These are phyloP conservation scores for Nycteola revayana DNA, from an alignment of 2,888 invertebrate species.

Conservation along the genomic window DNA sequence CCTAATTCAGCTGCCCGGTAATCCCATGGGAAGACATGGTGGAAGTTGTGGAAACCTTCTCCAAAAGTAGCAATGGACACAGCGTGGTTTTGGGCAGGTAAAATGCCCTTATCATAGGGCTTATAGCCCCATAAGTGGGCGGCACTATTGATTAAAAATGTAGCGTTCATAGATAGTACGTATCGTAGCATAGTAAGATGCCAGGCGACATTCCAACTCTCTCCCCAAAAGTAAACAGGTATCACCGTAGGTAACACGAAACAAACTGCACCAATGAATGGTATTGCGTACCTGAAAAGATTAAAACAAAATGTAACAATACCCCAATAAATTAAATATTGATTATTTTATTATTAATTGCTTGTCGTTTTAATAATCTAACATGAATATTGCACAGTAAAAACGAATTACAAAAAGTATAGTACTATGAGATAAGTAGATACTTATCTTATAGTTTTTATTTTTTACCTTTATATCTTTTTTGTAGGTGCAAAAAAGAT, in stretches of 20 bases:
- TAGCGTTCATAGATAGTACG: conserved; percentile 74
- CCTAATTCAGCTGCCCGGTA: conserved; percentile 50
- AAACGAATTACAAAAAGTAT: too few species aligned
- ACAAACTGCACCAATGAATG: conserved; percentile 39
- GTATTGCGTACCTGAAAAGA: conserved; percentile 22
- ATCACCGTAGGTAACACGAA: conserved; percentile 73
- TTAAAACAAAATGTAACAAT: too few species aligned
- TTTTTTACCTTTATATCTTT: too few species aligned
- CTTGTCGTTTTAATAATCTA: too few species aligned
- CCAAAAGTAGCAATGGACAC: conserved; percentile 41
- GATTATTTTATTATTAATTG: too few species aligned
- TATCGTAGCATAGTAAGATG: conserved; percentile 75
- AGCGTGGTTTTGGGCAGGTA: conserved; percentile 33
- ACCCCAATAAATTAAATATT: too few species aligned
- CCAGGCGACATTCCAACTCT: conserved; percentile 59
- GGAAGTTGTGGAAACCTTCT: conserved; percentile 57
- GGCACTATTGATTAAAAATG: conserved; percentile 84
- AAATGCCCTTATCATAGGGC: conserved; percentile 62
- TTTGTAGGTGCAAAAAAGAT: too few species aligned
- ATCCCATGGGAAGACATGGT: conserved; percentile 54
- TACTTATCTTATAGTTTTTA: too few species aligned
- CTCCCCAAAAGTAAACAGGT: conserved; percentile 82
- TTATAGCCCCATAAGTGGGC: conserved; percentile 79
- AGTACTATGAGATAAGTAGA: too few species aligned
- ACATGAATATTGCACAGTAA: too few species aligned